Evolutionary conservation across 2,888 invertebrate species (phyloP), one percentile per base, ranked within the genome.

Genomic region (Machimus atricapillus): DNA sequence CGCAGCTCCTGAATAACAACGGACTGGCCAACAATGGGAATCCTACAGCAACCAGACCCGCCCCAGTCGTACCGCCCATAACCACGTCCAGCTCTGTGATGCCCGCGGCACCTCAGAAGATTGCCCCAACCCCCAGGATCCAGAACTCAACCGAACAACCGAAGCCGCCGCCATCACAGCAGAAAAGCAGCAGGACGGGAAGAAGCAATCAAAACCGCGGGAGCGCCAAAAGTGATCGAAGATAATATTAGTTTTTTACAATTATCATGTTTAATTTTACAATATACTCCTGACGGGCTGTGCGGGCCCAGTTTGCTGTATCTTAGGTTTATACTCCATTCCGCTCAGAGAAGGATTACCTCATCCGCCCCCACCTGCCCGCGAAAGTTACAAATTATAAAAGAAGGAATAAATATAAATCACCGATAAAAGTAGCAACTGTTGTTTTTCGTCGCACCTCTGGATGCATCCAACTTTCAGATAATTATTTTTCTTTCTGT

Each of bases 21-120:
- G 90, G 89, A 1, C 37, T 89, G 46, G 27, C 88, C 12, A 90
- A 89, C 87, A 90, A 90, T 86, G 90, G 89, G 1, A 89, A 79
- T 81, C 58, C 85, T 8, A 58, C 85, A 12, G 31, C 23, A 4
- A 86, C 43, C 66, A 58, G 89, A 14, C 79, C 88, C 16, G 81
- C 87, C 2, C n/a, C 85, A 5, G 87, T 78, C 0, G 87, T 87
- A 34, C 66, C 88, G 40, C 66, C 88, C 27, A 27, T 88, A 31
- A 77, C 46, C 14, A 46, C 81, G 12, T 56, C 79, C 74, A 83
- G 76, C 16, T 85, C 87, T 19, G 87, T 87, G 9, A 73, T 88
- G 27, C 31, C 89, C 40, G 19, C 88, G 34, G 86, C 89, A 27
- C 82, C 87, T 12, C 37, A 40, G 5, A 77, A 77, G 23, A 46